phyloP scores from a whole-genome alignment of 2,888 invertebrate species.

The Eilema depressum region DNA sequence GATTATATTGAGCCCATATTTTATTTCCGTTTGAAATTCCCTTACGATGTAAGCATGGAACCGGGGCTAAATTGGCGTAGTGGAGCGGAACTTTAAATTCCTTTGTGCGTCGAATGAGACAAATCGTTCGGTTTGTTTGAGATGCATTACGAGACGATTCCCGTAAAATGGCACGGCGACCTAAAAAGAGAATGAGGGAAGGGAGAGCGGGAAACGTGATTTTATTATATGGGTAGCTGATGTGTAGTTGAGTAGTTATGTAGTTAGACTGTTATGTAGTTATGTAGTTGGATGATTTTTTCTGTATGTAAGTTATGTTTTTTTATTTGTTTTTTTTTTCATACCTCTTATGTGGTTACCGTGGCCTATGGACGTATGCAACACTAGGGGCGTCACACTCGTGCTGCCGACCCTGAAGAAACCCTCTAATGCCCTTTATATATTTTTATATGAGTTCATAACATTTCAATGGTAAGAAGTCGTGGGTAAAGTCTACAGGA shows the following conservation, averaged over 20 bases:
- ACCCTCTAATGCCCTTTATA: no score
- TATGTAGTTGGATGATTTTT: no score
- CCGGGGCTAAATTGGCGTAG: conserved; percentile 23
- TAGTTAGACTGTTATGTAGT: neutral
- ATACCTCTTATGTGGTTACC: no score
- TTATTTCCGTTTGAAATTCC: conserved; percentile 16
- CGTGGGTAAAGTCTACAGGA: no score
- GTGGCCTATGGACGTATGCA: no score
- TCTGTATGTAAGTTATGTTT: no score
- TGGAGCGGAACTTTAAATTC: conserved; percentile 30
- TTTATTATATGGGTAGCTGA: neutral
- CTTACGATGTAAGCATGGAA: conserved; percentile 24
- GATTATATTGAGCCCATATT: conserved; percentile 16
- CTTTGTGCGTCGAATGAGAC: conserved; percentile 34
- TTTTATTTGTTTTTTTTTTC: no score
- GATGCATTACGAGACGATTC: conserved; percentile 31
- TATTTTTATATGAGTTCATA: no score
- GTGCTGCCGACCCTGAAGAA: no score
- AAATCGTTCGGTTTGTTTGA: conserved; percentile 26
- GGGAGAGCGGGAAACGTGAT: neutral
- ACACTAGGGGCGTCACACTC: no score
- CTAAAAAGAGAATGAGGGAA: neutral
- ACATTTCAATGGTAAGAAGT: no score
- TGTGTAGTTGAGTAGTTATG: neutral
- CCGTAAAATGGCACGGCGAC: conserved; percentile 26